Evolutionary conservation across 2,888 invertebrate species (phyloP).

Genomic region (Apamea epomidion): DNA sequence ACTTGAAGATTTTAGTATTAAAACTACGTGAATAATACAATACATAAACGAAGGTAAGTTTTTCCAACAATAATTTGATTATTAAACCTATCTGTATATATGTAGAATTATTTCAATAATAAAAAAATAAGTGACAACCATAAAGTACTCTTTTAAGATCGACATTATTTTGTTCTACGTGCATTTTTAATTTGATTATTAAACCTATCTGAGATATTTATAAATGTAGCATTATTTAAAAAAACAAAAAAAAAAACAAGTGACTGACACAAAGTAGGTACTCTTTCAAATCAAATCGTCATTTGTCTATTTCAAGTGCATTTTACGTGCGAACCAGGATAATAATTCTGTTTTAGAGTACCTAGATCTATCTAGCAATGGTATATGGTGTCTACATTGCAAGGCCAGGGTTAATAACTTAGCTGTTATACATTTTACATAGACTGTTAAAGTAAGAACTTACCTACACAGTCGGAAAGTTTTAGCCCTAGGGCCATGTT

Average conservation of each 20-base stretch:
- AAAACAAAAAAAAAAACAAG: neutral
- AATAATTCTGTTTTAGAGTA: neutral
- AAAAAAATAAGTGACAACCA: neutral
- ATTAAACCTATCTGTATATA: neutral
- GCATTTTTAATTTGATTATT: neutral
- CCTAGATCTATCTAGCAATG: conserved; percentile 18
- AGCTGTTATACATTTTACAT: conserved; percentile 58
- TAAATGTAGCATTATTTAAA: neutral
- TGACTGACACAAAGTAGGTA: too few species aligned
- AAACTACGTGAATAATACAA: conserved; percentile 18
- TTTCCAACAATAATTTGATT: neutral
- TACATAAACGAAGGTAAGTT: conserved; percentile 51
- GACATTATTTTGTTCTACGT: neutral
- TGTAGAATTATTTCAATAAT: neutral
- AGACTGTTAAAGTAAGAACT: conserved; percentile 40
- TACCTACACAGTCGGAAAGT: conserved; percentile 41
- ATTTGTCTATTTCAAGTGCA: neutral
- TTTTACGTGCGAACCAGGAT: neutral
- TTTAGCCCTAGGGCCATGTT: conserved; percentile 44
- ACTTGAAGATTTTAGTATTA: neutral
- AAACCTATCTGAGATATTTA: neutral
- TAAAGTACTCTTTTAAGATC: neutral
- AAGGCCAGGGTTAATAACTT: conserved; percentile 45
- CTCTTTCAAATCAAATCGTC: neutral
- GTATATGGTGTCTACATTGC: conserved; percentile 7